These are phyloP conservation scores for Cydia amplana DNA, from an alignment of 1,140 invertebrate species.

Conservation along the genomic window DNA sequence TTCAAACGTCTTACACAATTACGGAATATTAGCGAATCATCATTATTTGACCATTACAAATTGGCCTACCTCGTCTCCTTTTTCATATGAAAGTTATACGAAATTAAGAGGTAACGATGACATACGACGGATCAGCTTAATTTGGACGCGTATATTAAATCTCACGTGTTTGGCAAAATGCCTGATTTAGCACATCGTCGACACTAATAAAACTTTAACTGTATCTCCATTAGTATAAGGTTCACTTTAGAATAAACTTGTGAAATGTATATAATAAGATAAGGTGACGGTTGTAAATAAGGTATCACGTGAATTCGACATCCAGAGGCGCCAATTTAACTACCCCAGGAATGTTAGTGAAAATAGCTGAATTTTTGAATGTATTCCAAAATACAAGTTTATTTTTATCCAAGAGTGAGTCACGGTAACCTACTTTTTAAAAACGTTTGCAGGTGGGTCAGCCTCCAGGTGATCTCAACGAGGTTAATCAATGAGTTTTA, in stretches of 20 bases:
- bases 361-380: constrained; percentile 9
- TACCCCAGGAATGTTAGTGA: background rate
- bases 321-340: constrained; percentile 7
- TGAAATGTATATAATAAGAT: background rate
- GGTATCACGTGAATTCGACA: constrained; percentile 17
- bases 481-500: background rate
- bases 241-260: background rate
- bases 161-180: constrained; percentile 18
- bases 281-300: background rate
- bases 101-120: background rate
- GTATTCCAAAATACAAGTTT: background rate
- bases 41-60: background rate
- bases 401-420: background rate
- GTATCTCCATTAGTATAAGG: background rate
- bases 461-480: background rate
- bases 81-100: background rate
- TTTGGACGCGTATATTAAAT: background rate
- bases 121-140: background rate
- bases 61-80: background rate
- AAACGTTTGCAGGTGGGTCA: background rate
- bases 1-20: background rate
- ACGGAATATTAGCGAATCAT: background rate
- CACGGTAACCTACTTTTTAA: constrained; percentile 10
- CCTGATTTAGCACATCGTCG: background rate
- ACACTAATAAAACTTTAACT: background rate